Evolutionary conservation across 1,140 invertebrate genomes (phyloP), one percentile per base, ranked within the genome.

Genomic region (Phocides pigmalion): DNA sequence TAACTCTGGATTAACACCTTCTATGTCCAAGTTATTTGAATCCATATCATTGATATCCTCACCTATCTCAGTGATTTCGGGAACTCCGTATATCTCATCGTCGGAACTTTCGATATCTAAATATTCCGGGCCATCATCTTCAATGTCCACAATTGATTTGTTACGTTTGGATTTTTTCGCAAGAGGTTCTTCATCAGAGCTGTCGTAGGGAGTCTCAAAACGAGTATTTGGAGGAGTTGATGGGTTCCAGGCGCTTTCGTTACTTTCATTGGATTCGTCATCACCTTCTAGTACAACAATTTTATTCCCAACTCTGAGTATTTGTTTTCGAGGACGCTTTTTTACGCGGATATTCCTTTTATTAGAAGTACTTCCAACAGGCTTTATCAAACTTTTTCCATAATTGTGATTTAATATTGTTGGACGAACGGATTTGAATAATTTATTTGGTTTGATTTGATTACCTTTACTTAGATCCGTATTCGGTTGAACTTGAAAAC

Each of bases 181-280:
- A 6, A 90, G 58, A 2, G 86, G 86, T 64, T 90, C 88, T 14
- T 90, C 86, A 46, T 90, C 88, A 0, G 86, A 88, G 2, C 75
- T 79, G 42, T 79, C 69, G 15, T 47, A 46, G 4, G 42, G 37
- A 11, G 0, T 35, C 12, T 59, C 54, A 11, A 35, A 19, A 39
- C 28, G 2, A 47, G 9, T 9, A 3, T 9, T 9, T 50, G 16
- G 8, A 39, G 42, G 9, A 14, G 5, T 6, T 12, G 16, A 8
- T 35, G 16, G 1, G 17, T 11, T 12, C 16, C 3, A 1, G n/a
- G 32, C 39, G 3, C 9, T 41, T 44, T 46, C 4, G 42, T 4
- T 5, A 1, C 14, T 42, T 28, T 1, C 1, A 28, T 8, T 8
- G 9, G 25, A 8, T 4, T 28, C 25, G 4, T 28, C 9, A 28